Base-by-base conservation (phyloP, 2,888 invertebrate species). In the Apamea anceps region DNA sequence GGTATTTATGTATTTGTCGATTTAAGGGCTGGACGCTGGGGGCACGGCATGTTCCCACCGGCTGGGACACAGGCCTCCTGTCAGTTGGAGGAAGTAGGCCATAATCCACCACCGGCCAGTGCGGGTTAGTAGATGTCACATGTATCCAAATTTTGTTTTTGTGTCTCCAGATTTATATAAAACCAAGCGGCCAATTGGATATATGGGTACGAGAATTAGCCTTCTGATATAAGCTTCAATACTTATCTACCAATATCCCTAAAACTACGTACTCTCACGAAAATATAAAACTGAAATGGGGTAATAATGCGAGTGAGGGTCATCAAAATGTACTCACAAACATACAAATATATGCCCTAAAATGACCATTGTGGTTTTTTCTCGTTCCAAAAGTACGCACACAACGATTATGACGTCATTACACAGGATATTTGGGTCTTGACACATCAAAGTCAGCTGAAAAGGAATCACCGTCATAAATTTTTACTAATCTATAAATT, bases 401-500 rank as follows among this genome's bases (percentile, higher is more conserved):
- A 70, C 37, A 63, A 66, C 48, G 72, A 85, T 85, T 66, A 77
- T 75, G 85, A 77, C 66, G 79, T 79, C 85, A 85, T 87, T 81
- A 87, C 71, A 73, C 32, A 54, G 75, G 70, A 77, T 82, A 85
- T 85, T 85, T 86, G 77, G 84, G 77, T 79, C 82, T 85, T 85
- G 81, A 81, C 85, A 88, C 85, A 90, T 85, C 87, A 88, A 83
- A 86, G 87, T 87, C 88, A 86, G 86, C 88, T 86, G 73, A 85
- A 87, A 84, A 82, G 72, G 79, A 88, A 87, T 85, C 85, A 70
- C 81, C 76, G 45, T 85, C 87, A 88, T 92, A 91, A 88, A 90
- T 88, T 89, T 90, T 89, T 89, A 89, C 85, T 85, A 81, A 72
- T 75, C 87, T 63, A 91, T 91, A 91, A 91, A 91, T 90, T 84